Evolutionary conservation across 2,113 vertebrate species (phyloP), one percentile per base, ranked within the genome.

Genomic region (Platichthys flesus): DNA sequence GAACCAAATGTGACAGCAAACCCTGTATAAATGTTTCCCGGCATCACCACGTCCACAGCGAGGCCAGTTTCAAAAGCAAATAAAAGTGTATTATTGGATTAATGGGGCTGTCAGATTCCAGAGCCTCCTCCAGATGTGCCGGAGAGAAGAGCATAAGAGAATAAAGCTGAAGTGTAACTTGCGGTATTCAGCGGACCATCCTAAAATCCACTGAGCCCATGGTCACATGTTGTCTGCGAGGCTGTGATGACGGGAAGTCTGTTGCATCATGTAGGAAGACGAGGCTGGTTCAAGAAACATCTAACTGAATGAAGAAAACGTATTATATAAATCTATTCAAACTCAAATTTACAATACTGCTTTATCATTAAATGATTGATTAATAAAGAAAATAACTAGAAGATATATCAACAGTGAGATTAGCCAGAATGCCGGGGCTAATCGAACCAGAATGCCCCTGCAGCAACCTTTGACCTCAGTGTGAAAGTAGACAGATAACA

Each of bases 151-250:
- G 20, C 56, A 42, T n/a, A n/a, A n/a, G 26, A 49, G 64, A 45
- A 28, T 12, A 23, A 64, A 40, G 9, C 14, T 12, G 28, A 13
- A 18, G 42, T 74, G 47, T 74, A 74, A 67, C 81, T 74, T 62
- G 74, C 0, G 54, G 78, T 56, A 8, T 60, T 40, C 40, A 23
- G 57, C 20, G 20, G 26, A 60, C 45, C 9, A 35, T 74, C 20
- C 26, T 40, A 20, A 54, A 71, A 55, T 40, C 51, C 51, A 31
- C 35, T 9, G 35, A 9, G 35, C 8, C 8, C 35, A 37, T 9
- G 35, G 35, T 9, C 35, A 37, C 8, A 37, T 37, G 35, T 35
- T 35, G 31, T 37, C 35, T 37, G 35, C 0, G 35, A 37, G 8
- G 35, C 35, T 37, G 35, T 37, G 35, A 37, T 37, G 35, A 37